phyloP scores from a whole-genome alignment of 2,888 invertebrate genomes.

The Corbicula japonica region DNA sequence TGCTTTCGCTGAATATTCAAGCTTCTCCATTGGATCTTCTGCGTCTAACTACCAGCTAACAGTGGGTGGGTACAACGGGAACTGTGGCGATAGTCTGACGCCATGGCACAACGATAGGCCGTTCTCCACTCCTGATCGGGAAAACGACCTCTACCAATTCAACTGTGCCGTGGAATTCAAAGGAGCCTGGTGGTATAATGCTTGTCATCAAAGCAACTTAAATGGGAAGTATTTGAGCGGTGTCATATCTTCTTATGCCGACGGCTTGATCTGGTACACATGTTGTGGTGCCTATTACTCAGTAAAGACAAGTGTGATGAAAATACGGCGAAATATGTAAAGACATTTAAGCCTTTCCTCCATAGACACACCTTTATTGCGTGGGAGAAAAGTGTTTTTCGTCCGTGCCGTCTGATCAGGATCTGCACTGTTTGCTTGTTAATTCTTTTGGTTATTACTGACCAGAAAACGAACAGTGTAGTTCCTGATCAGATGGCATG shows the following conservation, averaged over 20 bases:
- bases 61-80: not conserved
- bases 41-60: not conserved
- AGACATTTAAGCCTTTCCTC: too few relatives aligned
- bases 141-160: not conserved
- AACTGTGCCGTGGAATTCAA: not conserved
- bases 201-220: conserved; percentile 1
- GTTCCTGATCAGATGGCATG: too few relatives aligned
- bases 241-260: not conserved
- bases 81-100: not conserved
- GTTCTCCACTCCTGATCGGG: not conserved
- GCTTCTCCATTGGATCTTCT: not conserved
- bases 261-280: not conserved
- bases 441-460: too few relatives aligned
- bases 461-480: too few relatives aligned
- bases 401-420: too few relatives aligned
- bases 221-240: not conserved
- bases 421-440: too few relatives aligned
- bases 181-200: not conserved
- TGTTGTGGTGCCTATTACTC: not conserved
- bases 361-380: too few relatives aligned
- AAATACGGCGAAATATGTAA: not conserved
- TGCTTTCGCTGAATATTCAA: not conserved
- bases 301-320: not conserved
- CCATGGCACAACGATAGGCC: not conserved
- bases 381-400: too few relatives aligned